phyloP scores from a whole-genome alignment of 2,797 vertebrate genomes.

The Artibeus jamaicensis region DNA sequence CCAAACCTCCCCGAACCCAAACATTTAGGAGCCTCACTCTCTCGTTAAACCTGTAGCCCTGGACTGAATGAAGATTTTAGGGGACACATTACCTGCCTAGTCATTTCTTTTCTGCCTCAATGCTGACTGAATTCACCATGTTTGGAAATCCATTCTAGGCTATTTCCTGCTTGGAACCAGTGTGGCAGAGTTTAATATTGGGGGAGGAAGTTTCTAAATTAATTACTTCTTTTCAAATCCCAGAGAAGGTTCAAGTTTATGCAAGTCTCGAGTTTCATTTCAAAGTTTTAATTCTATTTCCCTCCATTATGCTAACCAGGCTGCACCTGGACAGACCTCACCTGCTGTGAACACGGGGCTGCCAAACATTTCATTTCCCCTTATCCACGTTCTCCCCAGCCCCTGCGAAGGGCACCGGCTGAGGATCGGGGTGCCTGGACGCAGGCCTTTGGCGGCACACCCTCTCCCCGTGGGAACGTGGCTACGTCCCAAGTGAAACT shows the following conservation, averaged over 20 bases:
- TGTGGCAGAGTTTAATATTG: neutral
- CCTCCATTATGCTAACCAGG: slow-evolving; percentile 53
- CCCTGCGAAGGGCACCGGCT: neutral
- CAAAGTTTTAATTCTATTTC: slow-evolving; percentile 74
- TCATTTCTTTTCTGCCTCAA: neutral
- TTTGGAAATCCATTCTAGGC: neutral
- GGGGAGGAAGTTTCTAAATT: slow-evolving; percentile 60
- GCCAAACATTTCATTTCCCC: slow-evolving; percentile 37
- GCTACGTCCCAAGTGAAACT: slow-evolving; percentile 47
- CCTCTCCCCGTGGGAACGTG: slow-evolving; percentile 62
- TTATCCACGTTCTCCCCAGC: neutral
- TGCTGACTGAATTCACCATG: neutral
- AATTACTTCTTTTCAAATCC: slow-evolving; percentile 70
- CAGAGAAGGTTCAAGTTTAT: slow-evolving; percentile 57
- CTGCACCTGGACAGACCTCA: slow-evolving; percentile 69
- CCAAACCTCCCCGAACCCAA: neutral
- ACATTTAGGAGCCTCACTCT: neutral
- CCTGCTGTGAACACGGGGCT: slow-evolving; percentile 52
- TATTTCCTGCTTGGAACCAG: slow-evolving; percentile 43
- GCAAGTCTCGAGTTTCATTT: slow-evolving; percentile 64
- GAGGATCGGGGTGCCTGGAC: neutral
- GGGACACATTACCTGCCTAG: neutral
- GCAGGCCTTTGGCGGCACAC: slow-evolving; percentile 33
- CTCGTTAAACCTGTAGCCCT: neutral
- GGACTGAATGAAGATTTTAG: neutral